These are phyloP conservation scores for Conopomorpha cramerella DNA, from an alignment of 1,140 invertebrate species.

Conservation along the genomic window DNA sequence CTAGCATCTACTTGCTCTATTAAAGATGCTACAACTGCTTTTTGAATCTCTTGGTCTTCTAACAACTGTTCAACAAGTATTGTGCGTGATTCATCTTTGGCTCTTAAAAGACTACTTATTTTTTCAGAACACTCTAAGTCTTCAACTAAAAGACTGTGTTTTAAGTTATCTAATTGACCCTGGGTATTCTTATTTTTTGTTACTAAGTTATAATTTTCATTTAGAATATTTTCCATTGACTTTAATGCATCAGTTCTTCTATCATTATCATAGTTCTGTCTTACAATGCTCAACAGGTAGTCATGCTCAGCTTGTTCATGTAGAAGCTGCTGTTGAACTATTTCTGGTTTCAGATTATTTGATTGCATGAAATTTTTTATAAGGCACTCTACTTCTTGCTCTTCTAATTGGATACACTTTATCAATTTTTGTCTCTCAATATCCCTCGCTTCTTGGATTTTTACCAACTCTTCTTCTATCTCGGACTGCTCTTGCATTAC, in stretches of 20 bases:
- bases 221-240: constrained; percentile 69
- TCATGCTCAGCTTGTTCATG: constrained; percentile 69
- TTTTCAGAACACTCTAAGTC: constrained; percentile 63
- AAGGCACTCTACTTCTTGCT: constrained; percentile 67
- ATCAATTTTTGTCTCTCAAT: constrained; percentile 65
- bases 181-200: constrained; percentile 64
- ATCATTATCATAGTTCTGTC: constrained; percentile 56
- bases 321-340: constrained; percentile 65
- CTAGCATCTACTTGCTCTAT: constrained; percentile 75
- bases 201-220: constrained; percentile 65
- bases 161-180: constrained; percentile 62
- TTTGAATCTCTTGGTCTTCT: constrained; percentile 73
- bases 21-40: constrained; percentile 72
- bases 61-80: constrained; percentile 64
- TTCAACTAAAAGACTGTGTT: constrained; percentile 59
- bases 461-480: constrained; percentile 67
- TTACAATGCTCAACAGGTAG: constrained; percentile 58
- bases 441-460: constrained; percentile 68
- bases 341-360: constrained; percentile 63
- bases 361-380: constrained; percentile 67
- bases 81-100: constrained; percentile 64
- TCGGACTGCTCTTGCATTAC: constrained; percentile 66
- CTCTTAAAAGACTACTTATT: constrained; percentile 63
- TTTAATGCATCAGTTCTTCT: constrained; percentile 61
- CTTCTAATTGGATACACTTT: constrained; percentile 62